phyloP scores from a whole-genome alignment of 2,888 invertebrate genomes.

The Phorcus lineatus region DNA sequence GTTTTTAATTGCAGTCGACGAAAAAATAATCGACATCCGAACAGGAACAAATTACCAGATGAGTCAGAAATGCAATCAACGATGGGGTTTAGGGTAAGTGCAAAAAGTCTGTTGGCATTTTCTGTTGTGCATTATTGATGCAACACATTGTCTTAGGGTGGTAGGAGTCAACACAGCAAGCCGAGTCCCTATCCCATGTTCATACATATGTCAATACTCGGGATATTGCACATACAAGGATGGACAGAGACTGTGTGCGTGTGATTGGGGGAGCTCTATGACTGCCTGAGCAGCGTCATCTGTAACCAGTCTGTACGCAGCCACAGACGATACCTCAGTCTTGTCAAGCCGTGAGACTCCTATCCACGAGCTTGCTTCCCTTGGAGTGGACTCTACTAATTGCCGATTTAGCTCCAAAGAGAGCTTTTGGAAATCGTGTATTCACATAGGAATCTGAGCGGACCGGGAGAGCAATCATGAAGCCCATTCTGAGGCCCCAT shows the following conservation, averaged over 20 bases:
- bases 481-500: not conserved
- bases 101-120: not conserved
- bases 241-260: too few relatives aligned
- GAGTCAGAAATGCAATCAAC: conserved; percentile 62
- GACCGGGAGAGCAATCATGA: too few relatives aligned
- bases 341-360: not conserved
- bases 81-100: conserved; percentile 60
- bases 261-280: too few relatives aligned
- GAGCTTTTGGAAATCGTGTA: not conserved
- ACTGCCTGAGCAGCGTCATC: too few relatives aligned
- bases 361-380: not conserved
- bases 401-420: conserved; percentile 16
- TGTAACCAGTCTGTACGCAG: not conserved
- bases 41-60: conserved; percentile 7
- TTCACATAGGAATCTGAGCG: too few relatives aligned
- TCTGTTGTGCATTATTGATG: not conserved
- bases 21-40: not conserved
- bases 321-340: conserved; percentile 11
- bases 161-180: not conserved
- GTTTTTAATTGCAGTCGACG: not conserved
- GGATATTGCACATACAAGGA: too few relatives aligned
- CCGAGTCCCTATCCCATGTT: too few relatives aligned
- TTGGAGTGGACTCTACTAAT: conserved; percentile 11
- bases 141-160: not conserved
- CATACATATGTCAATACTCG: too few relatives aligned